phyloP scores from a whole-genome alignment of 2,888 invertebrate species.

The Noctua janthina region DNA sequence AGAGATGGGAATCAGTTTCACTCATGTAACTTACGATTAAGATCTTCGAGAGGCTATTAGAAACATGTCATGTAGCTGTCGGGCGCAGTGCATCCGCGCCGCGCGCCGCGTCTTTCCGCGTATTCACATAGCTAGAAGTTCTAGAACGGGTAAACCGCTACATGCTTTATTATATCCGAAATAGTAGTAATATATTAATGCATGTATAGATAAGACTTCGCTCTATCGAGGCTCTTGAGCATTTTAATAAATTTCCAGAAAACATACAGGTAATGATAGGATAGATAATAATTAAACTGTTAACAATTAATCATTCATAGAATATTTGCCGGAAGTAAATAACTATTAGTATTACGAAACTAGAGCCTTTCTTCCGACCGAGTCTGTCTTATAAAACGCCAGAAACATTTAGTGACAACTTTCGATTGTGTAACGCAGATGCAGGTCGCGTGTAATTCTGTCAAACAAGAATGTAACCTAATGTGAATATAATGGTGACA shows the following conservation, averaged over 20 bases:
- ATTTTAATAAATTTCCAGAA: conserved; percentile 7
- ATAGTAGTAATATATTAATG: background rate
- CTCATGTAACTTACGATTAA: background rate
- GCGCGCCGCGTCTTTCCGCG: too few relatives aligned
- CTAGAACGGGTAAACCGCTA: too few relatives aligned
- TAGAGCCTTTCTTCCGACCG: background rate
- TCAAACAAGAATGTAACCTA: conserved; percentile 55
- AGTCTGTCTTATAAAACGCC: background rate
- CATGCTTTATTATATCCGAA: too few relatives aligned
- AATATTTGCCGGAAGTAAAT: background rate
- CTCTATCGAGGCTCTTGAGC: background rate
- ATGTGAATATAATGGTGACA: conserved; percentile 66
- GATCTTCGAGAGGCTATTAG: too few relatives aligned
- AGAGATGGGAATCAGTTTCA: conserved; percentile 27
- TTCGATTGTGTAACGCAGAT: conserved; percentile 57
- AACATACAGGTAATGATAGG: background rate
- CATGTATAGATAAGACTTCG: background rate
- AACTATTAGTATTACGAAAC: background rate
- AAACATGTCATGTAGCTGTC: too few relatives aligned
- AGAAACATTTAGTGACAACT: conserved; percentile 36
- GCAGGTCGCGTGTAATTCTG: conserved; percentile 49
- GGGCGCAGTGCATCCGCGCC: too few relatives aligned
- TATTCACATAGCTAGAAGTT: too few relatives aligned
- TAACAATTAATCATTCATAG: background rate
- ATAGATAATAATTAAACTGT: background rate